Base-by-base conservation (phyloP, 2,113 vertebrate genomes). In the Leptodactylus fuscus region DNA sequence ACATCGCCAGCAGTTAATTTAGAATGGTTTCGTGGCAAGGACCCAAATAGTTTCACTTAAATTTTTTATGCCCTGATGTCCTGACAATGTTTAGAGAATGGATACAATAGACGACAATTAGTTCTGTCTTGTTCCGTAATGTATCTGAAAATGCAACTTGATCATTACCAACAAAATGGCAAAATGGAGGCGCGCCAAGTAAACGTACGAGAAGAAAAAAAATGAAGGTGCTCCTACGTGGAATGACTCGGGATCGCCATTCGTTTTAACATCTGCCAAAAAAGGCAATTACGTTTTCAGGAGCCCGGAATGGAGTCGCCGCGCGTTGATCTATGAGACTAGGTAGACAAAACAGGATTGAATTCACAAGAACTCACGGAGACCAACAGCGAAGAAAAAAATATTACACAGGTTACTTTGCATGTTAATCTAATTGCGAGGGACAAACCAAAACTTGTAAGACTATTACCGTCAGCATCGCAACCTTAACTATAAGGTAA, bases 21-120 rank as follows among this genome's bases (percentile, higher is more conserved):
- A 18, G 81, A 85, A 83, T 70, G 84, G 81, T 90, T 89, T 27
- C 34, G 3, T 90, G 89, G 88, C 90, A 90, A 73, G 22, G 0
- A 8, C 88, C 89, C 89, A 89, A 88, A 87, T 69, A 65, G 89
- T 81, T 89, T 91, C 88, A 88, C 91, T 83, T 87, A 81, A 88
- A 91, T 91, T 88, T 90, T 85, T 82, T 36, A 67, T 36, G 69
- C 78, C 8, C 70, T 81, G 85, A 83, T 18, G 82, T 87, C 87
- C 75, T 48, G 87, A 86, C 88, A 89, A 88, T 86, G 38, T 80
- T 88, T 87, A 87, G 88, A 89, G 46, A 87, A 88, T 44, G 86
- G 85, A 60, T 82, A 87, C 24, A 87, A 77, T 88, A 88, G 88
- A 86, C 9, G 48, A 84, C 91, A 87, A 86, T 88, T 88, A 85